Conservation (phyloP, 2,888 invertebrate genomes). For the Pemphredon lugubris region DNA sequence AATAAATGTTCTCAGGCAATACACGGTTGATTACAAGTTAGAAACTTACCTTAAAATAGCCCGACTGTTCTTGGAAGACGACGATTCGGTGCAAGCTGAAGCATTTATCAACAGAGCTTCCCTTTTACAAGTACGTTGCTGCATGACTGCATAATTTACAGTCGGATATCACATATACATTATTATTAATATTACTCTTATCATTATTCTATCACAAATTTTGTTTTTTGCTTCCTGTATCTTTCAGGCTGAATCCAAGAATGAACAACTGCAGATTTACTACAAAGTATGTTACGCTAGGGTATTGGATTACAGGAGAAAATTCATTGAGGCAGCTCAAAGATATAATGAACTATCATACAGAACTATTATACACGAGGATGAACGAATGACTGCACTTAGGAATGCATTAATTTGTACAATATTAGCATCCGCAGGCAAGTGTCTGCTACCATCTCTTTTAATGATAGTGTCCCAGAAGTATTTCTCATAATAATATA, state of each 20-base stretch:
- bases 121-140: slow-evolving; percentile 85
- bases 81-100: slow-evolving; percentile 98
- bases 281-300: slow-evolving; percentile 99
- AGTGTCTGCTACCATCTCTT: slow-evolving; percentile 48
- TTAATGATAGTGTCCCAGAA: too few species aligned
- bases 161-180: too few species aligned
- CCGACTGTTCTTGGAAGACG: slow-evolving; percentile 95
- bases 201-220: too few species aligned
- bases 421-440: slow-evolving; percentile 96
- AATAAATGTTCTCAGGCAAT: slow-evolving; percentile 86
- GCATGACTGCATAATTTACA: too few species aligned
- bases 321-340: slow-evolving; percentile 93
- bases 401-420: slow-evolving; percentile 98
- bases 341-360: slow-evolving; percentile 95
- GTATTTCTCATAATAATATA: too few species aligned
- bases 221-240: slow-evolving; percentile 1
- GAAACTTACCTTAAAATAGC: slow-evolving; percentile 99
- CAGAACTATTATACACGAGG: slow-evolving; percentile 94
- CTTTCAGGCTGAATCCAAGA: slow-evolving; percentile 92
- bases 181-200: too few species aligned
- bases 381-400: slow-evolving; percentile 96
- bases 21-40: slow-evolving; percentile 97
- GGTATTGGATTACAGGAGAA: slow-evolving; percentile 96
- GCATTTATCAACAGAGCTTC: slow-evolving; percentile 98
- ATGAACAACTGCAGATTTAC: slow-evolving; percentile 96